Evolutionary conservation across 1,140 invertebrate genomes (phyloP).

Genomic region (Neodiprion pinetum): DNA sequence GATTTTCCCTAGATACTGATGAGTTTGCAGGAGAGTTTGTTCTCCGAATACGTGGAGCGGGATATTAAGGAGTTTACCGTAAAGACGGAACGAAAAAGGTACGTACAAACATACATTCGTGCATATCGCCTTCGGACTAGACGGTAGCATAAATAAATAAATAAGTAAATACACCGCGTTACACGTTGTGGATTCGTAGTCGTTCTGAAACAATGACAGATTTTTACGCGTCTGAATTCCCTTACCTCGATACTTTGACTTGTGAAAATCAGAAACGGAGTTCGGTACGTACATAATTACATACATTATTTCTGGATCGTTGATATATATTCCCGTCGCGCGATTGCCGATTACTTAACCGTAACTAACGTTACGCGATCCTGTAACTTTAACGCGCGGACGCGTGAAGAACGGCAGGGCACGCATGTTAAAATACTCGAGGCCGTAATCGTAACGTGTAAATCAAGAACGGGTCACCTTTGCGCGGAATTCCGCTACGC

Average conservation of each 20-base stretch:
- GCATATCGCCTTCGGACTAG: too few species aligned
- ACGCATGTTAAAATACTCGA: neutral
- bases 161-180: neutral
- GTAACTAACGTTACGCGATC: neutral
- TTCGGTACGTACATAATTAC: too few species aligned
- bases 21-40: slow-evolving; percentile 52
- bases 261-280: too few species aligned
- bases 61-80: slow-evolving; percentile 49
- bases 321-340: neutral
- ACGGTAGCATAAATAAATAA: neutral
- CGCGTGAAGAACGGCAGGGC: neutral
- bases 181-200: neutral
- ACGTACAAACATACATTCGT: slow-evolving; percentile 17
- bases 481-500: too few species aligned
- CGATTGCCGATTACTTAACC: slow-evolving; percentile 1
- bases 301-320: neutral
- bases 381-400: neutral
- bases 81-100: slow-evolving; percentile 50
- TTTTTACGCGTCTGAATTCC: neutral
- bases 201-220: neutral
- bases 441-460: too few species aligned
- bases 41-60: slow-evolving; percentile 52
- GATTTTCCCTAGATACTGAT: slow-evolving; percentile 39
- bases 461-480: too few species aligned
- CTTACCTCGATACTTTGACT: neutral